These are phyloP conservation scores for mouse (Mus musculus) DNA, from an alignment of 2,113 vertebrate species.

Conservation along the genomic window GRCm39 chr12:14374501-14375000, in stretches of 20 bases:
- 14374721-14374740: background rate
- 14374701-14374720: background rate
- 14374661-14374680: background rate
- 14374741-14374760: background rate
- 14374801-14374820: background rate
- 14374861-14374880: background rate
- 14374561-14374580: background rate
- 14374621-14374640: background rate
- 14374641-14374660: background rate
- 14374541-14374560: background rate
- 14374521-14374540: background rate
- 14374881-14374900: background rate
- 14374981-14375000: background rate
- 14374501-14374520: no score
- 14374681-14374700: background rate
- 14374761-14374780: background rate
- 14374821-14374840: background rate
- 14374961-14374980: fast-evolving
- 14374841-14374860: background rate
- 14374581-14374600: background rate
- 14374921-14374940: background rate
- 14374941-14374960: background rate
- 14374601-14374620: background rate
- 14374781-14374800: background rate
- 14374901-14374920: background rate